phyloP scores from a whole-genome alignment of 2,797 vertebrate species.

The Sebastes hubbsi region DNA sequence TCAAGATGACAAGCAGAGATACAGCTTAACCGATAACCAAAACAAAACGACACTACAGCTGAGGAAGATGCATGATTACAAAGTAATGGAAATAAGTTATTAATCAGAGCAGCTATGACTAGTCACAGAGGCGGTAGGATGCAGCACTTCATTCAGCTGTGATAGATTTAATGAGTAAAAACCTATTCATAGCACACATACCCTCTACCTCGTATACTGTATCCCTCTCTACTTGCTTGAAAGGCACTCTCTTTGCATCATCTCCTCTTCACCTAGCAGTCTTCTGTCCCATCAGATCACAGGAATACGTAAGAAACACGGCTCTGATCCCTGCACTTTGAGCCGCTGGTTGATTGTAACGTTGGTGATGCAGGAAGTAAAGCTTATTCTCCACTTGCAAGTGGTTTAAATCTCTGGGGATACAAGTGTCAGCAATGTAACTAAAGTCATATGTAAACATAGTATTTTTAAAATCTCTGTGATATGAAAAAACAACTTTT shows the following conservation, averaged over 20 bases:
- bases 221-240: conserved; percentile 27
- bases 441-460: conserved; percentile 28
- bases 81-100: conserved; percentile 34
- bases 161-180: conserved; percentile 44
- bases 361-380: conserved; percentile 6
- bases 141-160: conserved; percentile 34
- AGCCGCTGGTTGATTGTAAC: conserved; percentile 27
- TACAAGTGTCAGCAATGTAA: conserved; percentile 1
- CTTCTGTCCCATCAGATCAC: conserved; percentile 48
- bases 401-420: conserved; percentile 31
- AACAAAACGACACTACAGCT: conserved; percentile 18
- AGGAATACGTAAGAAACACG: conserved; percentile 16
- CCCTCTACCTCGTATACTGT: not conserved
- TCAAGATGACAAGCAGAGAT: conserved; percentile 23
- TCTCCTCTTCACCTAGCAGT: conserved; percentile 41
- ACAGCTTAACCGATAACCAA: conserved; percentile 11
- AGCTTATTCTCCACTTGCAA: conserved; percentile 5
- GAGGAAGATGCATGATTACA: conserved; percentile 7
- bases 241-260: conserved; percentile 56
- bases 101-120: conserved; percentile 32
- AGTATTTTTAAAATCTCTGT: conserved; percentile 3
- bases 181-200: conserved; percentile 26
- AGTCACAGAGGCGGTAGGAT: conserved; percentile 9
- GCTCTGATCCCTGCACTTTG: conserved; percentile 50
- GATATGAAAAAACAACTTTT: not conserved